Base-by-base conservation (phyloP, 2,797 vertebrate genomes). In the Xyrichtys novacula region DNA sequence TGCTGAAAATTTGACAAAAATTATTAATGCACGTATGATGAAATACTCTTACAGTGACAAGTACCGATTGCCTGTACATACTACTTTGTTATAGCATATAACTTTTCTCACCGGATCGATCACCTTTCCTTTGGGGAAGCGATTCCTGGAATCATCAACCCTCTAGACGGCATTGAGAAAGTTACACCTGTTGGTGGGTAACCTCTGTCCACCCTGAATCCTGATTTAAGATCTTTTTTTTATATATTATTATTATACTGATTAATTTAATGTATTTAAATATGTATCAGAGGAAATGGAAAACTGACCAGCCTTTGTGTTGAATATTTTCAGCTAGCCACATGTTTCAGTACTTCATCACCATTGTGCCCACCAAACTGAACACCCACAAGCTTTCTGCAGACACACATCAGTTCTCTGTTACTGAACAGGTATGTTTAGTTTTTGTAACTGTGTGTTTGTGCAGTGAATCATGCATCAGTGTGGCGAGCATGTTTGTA, bases 321-420 rank as follows among this genome's bases (percentile, higher is more conserved):
- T 61, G 31, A 3, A 59, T 73, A 14, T 76, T 28, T 57, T 36
- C 86, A 99, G 98, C 96, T 73, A 98, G 97, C 89, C 97, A 98
- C 93, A 99, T 99, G 97, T 99, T 98, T 80, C 98, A 99, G 46
- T 99, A 99, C 92, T 99, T 99, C 82, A 96, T 99, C 91, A 99
- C 97, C 86, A 95, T 99, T 53, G 98, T 99, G 81, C 98, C 98
- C 85, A 99, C 98, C 85, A 98, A 97, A 82, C 94, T 99, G 60
- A 94, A 97, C 74, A 99, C 98, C 0, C 95, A 96, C 48, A 96
- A 95, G 89, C 90, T 99, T 73, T 81, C 90, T 36, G 94, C 94
- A 31, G 93, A 95, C 22, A 95, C 89, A 0, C 92, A 95, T 74
- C 94, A 94, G 83, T 95, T 91, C 81, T 94, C 94, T 0, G 93